Evolutionary conservation across 2,797 vertebrate species (phyloP).

Genomic region (Masticophis lateralis): DNA sequence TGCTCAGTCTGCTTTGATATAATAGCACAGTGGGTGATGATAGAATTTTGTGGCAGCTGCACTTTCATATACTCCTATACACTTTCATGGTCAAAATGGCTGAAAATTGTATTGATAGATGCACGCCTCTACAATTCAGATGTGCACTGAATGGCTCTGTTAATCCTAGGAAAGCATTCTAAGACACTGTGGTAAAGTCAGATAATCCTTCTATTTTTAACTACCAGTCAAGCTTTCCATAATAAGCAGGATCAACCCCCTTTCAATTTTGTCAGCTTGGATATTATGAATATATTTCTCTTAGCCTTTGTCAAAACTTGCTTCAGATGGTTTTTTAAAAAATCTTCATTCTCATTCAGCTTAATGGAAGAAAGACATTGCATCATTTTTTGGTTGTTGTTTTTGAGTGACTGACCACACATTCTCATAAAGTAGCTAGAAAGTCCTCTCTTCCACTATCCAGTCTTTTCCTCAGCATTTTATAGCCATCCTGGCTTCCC

Average conservation of each 20-base stretch:
- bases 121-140: slow-evolving; percentile 14
- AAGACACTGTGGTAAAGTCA: slow-evolving; percentile 19
- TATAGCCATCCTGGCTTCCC: not conserved
- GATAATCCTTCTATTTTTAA: slow-evolving; percentile 38
- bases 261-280: not conserved
- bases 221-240: slow-evolving; percentile 31
- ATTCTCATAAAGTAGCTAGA: not conserved
- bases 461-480: not conserved
- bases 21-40: slow-evolving; percentile 22
- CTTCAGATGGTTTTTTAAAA: not conserved
- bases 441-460: not conserved
- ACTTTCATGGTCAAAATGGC: slow-evolving; percentile 51
- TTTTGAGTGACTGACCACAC: not conserved
- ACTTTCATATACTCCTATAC: slow-evolving; percentile 50
- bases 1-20: slow-evolving; percentile 28
- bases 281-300: not conserved
- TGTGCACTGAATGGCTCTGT: slow-evolving; percentile 21
- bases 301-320: not conserved
- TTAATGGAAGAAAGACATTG: not conserved
- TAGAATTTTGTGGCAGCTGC: slow-evolving; percentile 31
- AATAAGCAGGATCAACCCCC: not conserved
- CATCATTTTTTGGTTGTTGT: not conserved
- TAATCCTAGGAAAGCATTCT: slow-evolving; percentile 13
- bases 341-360: too few relatives aligned
- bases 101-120: slow-evolving; percentile 51